Evolutionary conservation across 2,888 invertebrate genomes (phyloP), one percentile per base, ranked within the genome.

Genomic region (Diaprepes abbreviatus): DNA sequence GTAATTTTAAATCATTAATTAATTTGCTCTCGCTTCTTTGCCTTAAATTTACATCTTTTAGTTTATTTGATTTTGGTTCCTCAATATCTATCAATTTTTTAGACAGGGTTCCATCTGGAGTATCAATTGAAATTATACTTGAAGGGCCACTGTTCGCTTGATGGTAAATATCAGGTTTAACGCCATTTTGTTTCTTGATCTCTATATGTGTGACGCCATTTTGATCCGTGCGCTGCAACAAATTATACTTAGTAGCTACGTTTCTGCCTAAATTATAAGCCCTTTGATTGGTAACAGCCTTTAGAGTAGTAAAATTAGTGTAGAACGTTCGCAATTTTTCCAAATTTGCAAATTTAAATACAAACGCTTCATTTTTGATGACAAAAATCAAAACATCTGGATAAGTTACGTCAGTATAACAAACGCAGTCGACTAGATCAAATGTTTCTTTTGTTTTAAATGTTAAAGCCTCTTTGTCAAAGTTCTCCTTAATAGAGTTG

Each of bases 121-220:
- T 54, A 19, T 72, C 62, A 24, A 85, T 78, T 72, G 84, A 84
- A 33, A 84, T 82, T 62, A 84, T 82, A 66, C 81, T 83, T 7
- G 79, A 74, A 59, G 76, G 75, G 50, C 78, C 79, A 19, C 59
- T 60, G 21, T 60, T 64, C 3, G 36, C 7, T 40, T 59, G 28
- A 21, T 60, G 45, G n/a, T 72, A 54, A 3, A n/a, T 43, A 33
- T 16, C n/a, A 14, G 55, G 31, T 33, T 62, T 64, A 16, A 60
- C 79, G 76, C 55, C 80, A 31, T 70, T 72, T 48, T 71, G 68
- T 28, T 69, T 71, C 19, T 77, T 16, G 16, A 87, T 85, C 73
- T 86, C 85, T 59, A 87, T 86, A 74, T 87, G 86, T 1, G 86
- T 87, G 1, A 86, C 82, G 4, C 86, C 86, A 75, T 86, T 85